A percentile compares a stretch with the other conserved stretches of the same genome.
phyloP scores from a whole-genome alignment of 2,113 vertebrate species.

The Lampris megalopsis region DNA sequence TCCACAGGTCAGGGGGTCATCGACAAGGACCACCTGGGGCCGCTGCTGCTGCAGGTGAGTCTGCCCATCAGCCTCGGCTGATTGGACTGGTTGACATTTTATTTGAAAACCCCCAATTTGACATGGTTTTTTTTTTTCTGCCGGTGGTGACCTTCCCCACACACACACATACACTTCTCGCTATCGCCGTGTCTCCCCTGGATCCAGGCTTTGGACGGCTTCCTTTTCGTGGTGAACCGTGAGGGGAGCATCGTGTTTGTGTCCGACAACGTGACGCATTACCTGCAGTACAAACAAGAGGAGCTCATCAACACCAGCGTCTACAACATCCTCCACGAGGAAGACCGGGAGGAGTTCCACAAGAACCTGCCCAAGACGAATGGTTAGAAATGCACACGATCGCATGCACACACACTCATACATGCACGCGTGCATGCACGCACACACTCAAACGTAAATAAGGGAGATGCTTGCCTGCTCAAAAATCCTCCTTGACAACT shows the following conservation, averaged over 20 bases:
- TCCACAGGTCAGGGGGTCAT: conserved; percentile 96
- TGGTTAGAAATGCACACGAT: conserved; percentile 79
- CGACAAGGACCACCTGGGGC: conserved; percentile 95
- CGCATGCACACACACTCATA: conserved; percentile 17
- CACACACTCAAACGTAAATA: no score
- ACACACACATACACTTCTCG: no score
- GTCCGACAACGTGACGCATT: conserved; percentile 96
- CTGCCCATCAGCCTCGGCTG: background rate
- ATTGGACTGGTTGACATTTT: background rate
- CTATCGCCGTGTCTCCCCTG: conserved; percentile 6
- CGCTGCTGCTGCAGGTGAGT: conserved; percentile 91
- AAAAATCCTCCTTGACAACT: conserved; percentile 36
- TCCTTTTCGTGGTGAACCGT: conserved; percentile 96
- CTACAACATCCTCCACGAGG: conserved; percentile 93
- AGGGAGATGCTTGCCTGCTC: conserved; percentile 22
- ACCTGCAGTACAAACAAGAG: conserved; percentile 95
- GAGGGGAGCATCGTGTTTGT: conserved; percentile 97
- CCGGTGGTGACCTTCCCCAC: conserved; percentile 29
- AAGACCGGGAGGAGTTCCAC: conserved; percentile 94
- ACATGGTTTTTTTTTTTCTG: conserved; percentile 13
- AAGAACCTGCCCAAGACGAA: conserved; percentile 94
- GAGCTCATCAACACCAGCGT: conserved; percentile 95
- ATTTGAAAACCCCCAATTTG: background rate
- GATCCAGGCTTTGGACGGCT: conserved; percentile 94
- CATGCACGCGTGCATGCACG: background rate